Conservation (phyloP, 2,888 invertebrate species). For the Epinotia nisella region DNA sequence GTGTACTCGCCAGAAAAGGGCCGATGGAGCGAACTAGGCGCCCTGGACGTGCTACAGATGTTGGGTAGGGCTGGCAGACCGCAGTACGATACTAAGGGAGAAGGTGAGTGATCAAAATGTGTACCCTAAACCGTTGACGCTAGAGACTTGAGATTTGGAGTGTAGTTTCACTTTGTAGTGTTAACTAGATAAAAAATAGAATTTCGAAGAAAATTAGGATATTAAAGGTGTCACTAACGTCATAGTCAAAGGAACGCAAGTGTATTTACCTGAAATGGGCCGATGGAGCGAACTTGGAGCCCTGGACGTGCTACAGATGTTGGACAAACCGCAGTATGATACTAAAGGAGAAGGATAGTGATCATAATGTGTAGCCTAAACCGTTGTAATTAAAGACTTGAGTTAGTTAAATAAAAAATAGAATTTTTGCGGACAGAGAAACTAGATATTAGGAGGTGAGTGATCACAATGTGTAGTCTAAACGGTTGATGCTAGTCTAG, state of each 20-base stretch:
- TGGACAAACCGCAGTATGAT: constrained; percentile 99
- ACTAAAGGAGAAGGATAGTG: constrained; percentile 89
- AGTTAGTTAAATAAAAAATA: no score
- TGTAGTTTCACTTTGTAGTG: no score
- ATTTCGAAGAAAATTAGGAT: no score
- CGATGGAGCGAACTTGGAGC: constrained; percentile 99
- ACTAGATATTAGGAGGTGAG: no score
- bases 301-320: constrained; percentile 98
- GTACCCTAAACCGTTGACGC: no score
- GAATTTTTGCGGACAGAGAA: no score
- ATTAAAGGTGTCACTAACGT: constrained; percentile 75
- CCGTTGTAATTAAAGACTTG: no score
- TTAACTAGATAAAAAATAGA: no score
- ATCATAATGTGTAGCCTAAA: no score
- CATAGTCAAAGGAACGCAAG: constrained; percentile 97
- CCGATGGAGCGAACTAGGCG: constrained; percentile 98
- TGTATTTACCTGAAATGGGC: constrained; percentile 99
- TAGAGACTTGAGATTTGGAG: no score
- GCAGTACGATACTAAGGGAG: constrained; percentile 97
- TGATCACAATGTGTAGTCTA: no score
- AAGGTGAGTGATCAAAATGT: constrained; percentile 59
- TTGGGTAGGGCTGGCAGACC: constrained; percentile 98
- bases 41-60: constrained; percentile 99
- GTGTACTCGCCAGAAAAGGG: constrained; percentile 99
- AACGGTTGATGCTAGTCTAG: no score